Percentiles rank a stretch among this genome's conserved stretches.
Conservation (phyloP, 2,797 vertebrate genomes). For the Cossypha polioptera region DNA sequence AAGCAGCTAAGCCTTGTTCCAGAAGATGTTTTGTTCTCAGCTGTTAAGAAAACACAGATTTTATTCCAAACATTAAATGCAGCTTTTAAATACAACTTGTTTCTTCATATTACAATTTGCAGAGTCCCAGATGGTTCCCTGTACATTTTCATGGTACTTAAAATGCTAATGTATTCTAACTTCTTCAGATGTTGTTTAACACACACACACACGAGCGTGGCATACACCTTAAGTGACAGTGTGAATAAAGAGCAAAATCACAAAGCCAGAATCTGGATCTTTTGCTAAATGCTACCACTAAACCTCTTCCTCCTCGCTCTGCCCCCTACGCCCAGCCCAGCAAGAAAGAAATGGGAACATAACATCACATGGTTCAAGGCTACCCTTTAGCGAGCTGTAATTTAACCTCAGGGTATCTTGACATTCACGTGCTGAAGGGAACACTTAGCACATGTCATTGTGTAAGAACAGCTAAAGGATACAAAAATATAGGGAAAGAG, state of each 20-base stretch:
- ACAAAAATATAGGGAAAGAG: slow-evolving; percentile 35
- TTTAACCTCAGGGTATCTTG: slow-evolving; percentile 39
- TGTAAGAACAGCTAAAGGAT: slow-evolving; percentile 26
- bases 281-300: not conserved
- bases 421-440: slow-evolving; percentile 45
- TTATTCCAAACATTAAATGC: slow-evolving; percentile 46
- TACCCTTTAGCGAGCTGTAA: slow-evolving; percentile 5
- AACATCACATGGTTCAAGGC: not conserved
- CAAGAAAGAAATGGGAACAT: not conserved
- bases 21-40: slow-evolving; percentile 49
- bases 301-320: not conserved
- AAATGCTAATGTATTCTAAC: slow-evolving; percentile 78
- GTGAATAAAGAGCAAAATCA: slow-evolving; percentile 32
- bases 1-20: not conserved
- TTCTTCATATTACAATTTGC: slow-evolving; percentile 58
- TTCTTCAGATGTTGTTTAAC: slow-evolving; percentile 56
- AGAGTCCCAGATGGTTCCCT: slow-evolving; percentile 71
- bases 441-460: slow-evolving; percentile 3
- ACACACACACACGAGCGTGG: not conserved
- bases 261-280: not conserved
- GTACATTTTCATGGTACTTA: slow-evolving; percentile 41
- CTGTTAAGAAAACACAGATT: slow-evolving; percentile 51
- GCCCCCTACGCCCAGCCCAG: not conserved
- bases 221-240: slow-evolving; percentile 12
- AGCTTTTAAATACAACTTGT: slow-evolving; percentile 63